Evolutionary conservation across 23 tunicate species (phyloP), one percentile per base, ranked within the genome.

Genomic region (Trididemnum clinides): DNA sequence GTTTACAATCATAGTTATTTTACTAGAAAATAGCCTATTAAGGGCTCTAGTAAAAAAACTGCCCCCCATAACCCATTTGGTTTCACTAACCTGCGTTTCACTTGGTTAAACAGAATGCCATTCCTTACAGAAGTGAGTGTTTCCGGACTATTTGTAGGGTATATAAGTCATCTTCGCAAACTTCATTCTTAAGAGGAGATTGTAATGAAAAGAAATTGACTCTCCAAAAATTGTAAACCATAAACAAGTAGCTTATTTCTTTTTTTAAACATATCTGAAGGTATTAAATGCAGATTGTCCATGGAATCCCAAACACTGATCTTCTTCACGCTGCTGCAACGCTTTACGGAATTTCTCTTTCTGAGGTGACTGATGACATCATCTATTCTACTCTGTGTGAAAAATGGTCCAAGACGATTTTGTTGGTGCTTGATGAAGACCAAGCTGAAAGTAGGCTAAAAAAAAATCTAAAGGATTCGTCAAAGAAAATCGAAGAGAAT

Each of bases 281-380:
- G 15, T 49, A 10, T 10, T 10, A 10, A 10, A 22, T 72, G 0
- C 37, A 89, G 85, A 30, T 84, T 33, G 51, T 85, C 33, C 73
- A 88, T 19, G 97, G 88, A 1, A 78, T 82, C 19, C 77, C 78
- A 4, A 92, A 92, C 74, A 51, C 25, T 39, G 91, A 92, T 66
- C 34, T 92, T 2, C 63, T 92, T 23, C 91, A 92, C 77, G 97
- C 88, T 5, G 87, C 77, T 50, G 97, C 97, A 7, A 62, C 88
- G 10, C 39, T 92, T 18, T 92, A 92, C 78, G 97, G 90, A 4
- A 37, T 33, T 64, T 81, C 91, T 0, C 82, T 92, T 1, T 85
- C 91, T 64, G 97, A 92, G 64, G 88, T 92, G 20, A 92, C 97
- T 34, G 88, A 92, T 49, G 97, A 92, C 75, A 77, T 92, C 59